Evolutionary conservation across 2,888 invertebrate genomes (phyloP).

Genomic region (Standfussiana lucernea): DNA sequence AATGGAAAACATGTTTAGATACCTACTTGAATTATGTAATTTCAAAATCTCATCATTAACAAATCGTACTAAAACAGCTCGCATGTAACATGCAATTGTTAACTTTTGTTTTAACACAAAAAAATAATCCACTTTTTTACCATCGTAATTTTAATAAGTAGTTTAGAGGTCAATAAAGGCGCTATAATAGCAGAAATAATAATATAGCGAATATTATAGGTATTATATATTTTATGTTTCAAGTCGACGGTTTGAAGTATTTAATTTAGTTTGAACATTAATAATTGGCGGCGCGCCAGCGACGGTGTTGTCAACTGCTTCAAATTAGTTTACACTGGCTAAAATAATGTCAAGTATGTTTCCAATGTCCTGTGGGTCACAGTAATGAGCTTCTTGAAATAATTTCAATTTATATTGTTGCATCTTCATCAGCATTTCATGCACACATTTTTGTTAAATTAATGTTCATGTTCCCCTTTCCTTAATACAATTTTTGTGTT

Average conservation of each 20-base stretch:
- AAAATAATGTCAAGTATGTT: conserved; percentile 73
- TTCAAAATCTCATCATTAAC: neutral
- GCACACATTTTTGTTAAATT: neutral
- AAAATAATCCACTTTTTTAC: neutral
- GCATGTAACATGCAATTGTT: conserved; percentile 1
- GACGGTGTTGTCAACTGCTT: conserved; percentile 75
- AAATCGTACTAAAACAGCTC: conserved; percentile 5
- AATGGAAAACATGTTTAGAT: conserved; percentile 10
- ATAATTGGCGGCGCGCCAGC: conserved; percentile 82
- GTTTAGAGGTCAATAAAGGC: neutral
- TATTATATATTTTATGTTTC: conserved; percentile 43
- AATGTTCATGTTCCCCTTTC: neutral
- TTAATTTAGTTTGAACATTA: conserved; percentile 72
- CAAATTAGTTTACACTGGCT: conserved; percentile 77
- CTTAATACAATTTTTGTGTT: neutral
- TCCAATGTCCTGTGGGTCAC: conserved; percentile 52
- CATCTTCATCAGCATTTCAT: conserved; percentile 20
- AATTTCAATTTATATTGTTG: conserved; percentile 24
- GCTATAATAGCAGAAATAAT: conserved; percentile 12
- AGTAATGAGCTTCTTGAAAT: conserved; percentile 44
- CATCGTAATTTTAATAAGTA: neutral
- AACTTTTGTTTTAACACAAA: neutral
- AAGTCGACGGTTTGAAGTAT: conserved; percentile 45
- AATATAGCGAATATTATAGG: neutral
- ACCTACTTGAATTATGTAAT: conserved; percentile 1